Conservation (phyloP, 2,113 vertebrate genomes). For the Otus sunia region DNA sequence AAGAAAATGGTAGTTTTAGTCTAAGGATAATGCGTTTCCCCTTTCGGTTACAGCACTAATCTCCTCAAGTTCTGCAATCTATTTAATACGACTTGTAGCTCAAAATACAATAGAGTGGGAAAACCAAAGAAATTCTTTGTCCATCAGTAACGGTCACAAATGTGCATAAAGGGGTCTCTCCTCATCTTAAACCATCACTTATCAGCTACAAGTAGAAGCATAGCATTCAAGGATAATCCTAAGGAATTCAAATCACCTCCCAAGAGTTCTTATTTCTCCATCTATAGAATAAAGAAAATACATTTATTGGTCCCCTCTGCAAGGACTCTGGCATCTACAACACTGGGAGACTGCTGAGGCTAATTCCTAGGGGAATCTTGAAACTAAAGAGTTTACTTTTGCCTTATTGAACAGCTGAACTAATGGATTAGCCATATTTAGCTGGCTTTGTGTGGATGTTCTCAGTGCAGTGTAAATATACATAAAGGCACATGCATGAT, state of each 20-base stretch:
- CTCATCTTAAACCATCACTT: neutral
- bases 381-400: neutral
- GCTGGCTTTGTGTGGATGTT: neutral
- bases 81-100: neutral
- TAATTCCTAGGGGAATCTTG: neutral
- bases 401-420: neutral
- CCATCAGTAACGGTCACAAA: neutral
- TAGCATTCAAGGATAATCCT: neutral
- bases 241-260: neutral
- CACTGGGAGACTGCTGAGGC: neutral
- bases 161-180: neutral
- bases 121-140: neutral
- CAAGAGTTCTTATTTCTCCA: neutral
- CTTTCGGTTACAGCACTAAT: neutral
- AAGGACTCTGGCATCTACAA: neutral
- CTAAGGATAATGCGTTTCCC: constrained; percentile 13
- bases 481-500: neutral
- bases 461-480: neutral
- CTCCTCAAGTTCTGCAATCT: neutral
- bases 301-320: neutral
- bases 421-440: neutral
- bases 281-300: neutral
- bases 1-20: constrained; percentile 18
- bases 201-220: neutral
- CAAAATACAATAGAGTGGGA: neutral